phyloP scores from a whole-genome alignment of 2,113 vertebrate species.

The Laterallus jamaicensis region DNA sequence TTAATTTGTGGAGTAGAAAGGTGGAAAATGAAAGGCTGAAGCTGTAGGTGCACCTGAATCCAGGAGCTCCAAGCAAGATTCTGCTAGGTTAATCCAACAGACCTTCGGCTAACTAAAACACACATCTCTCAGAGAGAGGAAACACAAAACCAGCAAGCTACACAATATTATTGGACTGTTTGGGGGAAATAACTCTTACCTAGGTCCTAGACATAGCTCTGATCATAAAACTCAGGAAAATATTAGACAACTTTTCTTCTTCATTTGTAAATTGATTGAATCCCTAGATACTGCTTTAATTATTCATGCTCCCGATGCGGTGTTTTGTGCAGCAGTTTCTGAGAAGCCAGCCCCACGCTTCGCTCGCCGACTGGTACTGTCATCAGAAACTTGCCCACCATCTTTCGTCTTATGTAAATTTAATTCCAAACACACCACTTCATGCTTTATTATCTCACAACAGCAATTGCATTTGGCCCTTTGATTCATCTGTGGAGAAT shows the following conservation, averaged over 20 bases:
- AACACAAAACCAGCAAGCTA: neutral
- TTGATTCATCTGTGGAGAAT: conserved; percentile 82
- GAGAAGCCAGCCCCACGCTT: neutral
- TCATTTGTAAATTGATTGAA: conserved; percentile 44
- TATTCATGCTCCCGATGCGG: conserved; percentile 19
- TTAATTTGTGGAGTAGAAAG: neutral
- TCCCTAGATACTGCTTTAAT: conserved; percentile 35
- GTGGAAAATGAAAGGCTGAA: neutral
- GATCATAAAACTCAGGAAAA: neutral
- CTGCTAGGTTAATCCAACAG: neutral
- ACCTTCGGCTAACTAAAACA: neutral
- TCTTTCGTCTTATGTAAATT: conserved; percentile 78
- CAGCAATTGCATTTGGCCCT: conserved; percentile 76
- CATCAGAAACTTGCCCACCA: conserved; percentile 68
- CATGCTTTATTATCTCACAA: conserved; percentile 80
- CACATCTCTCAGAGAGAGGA: neutral
- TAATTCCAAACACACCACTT: conserved; percentile 75
- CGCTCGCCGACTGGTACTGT: conserved; percentile 49
- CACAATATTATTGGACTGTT: neutral
- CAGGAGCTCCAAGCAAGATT: neutral
- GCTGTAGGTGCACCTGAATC: neutral
- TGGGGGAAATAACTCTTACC: neutral
- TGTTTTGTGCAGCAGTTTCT: conserved; percentile 33
- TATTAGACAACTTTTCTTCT: conserved; percentile 3
- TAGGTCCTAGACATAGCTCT: neutral